Conservation (phyloP, 2,888 invertebrate genomes). For the Bimastos eiseni region DNA sequence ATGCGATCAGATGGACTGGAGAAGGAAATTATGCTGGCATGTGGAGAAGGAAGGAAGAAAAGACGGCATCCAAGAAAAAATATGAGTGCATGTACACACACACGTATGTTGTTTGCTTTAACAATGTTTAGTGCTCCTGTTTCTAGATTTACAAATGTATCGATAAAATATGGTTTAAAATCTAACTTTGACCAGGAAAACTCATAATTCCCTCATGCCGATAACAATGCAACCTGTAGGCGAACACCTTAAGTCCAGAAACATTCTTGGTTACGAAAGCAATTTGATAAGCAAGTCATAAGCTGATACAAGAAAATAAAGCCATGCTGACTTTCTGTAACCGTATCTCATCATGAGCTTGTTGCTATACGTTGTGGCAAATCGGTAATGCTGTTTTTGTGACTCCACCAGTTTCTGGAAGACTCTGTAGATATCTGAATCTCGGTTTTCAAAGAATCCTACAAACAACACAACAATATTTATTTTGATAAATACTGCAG, state of each 20-base stretch:
- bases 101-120: neutral
- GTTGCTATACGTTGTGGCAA: slow-evolving; percentile 74
- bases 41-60: too few relatives aligned
- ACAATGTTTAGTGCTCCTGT: neutral
- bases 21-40: too few relatives aligned
- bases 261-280: neutral
- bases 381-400: slow-evolving; percentile 83
- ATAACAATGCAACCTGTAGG: neutral
- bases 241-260: neutral
- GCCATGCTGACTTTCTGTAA: slow-evolving; percentile 33
- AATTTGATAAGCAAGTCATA: neutral
- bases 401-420: slow-evolving; percentile 89
- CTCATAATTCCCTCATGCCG: too few relatives aligned
- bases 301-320: neutral
- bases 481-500: neutral
- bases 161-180: too few relatives aligned
- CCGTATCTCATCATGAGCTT: slow-evolving; percentile 34
- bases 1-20: too few relatives aligned
- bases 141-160: too few relatives aligned
- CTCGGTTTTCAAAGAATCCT: slow-evolving; percentile 64
- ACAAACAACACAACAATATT: neutral
- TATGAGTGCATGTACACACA: too few relatives aligned
- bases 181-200: too few relatives aligned
- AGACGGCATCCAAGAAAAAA: too few relatives aligned
- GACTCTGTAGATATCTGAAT: slow-evolving; percentile 71